Conservation (phyloP, 2,113 vertebrate species). For the Hiodon tergisus region DNA sequence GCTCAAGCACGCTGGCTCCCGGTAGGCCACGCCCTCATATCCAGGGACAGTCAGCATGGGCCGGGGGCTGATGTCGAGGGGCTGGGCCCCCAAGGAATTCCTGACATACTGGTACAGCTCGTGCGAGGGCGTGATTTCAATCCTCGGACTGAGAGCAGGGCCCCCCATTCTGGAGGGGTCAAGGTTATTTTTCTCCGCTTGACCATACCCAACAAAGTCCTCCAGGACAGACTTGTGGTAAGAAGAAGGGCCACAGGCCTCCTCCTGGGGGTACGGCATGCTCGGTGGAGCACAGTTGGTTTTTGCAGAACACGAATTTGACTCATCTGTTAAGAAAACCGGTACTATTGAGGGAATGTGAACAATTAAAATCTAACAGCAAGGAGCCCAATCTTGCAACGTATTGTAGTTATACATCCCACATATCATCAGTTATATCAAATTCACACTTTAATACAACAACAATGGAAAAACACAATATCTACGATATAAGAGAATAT, state of each 20-base stretch:
- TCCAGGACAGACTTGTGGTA: conserved; percentile 61
- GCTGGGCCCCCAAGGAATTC: conserved; percentile 75
- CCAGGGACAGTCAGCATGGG: conserved; percentile 75
- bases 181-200: conserved; percentile 67
- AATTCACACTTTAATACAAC: no score
- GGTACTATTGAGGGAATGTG: background rate
- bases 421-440: no score
- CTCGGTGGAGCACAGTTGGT: conserved; percentile 68
- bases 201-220: conserved; percentile 65
- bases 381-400: no score
- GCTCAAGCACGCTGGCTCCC: conserved; percentile 85
- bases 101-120: conserved; percentile 76
- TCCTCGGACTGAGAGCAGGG: conserved; percentile 81
- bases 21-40: conserved; percentile 71
- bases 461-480: no score
- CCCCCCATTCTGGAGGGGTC: conserved; percentile 62
- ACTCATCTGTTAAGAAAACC: conserved; percentile 61
- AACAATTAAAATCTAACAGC: no score
- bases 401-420: no score
- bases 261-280: conserved; percentile 61
- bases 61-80: conserved; percentile 62
- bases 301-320: conserved; percentile 63
- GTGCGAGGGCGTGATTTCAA: conserved; percentile 92
- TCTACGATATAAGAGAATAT: no score
- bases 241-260: conserved; percentile 59